phyloP scores from a whole-genome alignment of 2,888 invertebrate species.

The Tenthredo amoena region DNA sequence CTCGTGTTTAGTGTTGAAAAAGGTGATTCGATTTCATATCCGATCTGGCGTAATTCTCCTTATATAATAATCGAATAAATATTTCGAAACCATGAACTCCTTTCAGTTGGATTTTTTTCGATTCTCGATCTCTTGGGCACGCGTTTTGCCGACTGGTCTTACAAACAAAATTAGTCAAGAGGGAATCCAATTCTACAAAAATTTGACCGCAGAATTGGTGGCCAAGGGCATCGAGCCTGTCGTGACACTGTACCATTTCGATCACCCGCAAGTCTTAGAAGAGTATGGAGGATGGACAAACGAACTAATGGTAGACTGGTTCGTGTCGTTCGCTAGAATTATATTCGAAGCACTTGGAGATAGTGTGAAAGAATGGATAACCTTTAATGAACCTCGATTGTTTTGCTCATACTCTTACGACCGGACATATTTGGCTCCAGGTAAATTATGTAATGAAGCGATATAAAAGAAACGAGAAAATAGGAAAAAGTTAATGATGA shows the following conservation, averaged over 20 bases:
- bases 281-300: slow-evolving; percentile 85
- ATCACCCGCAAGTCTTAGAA: slow-evolving; percentile 82
- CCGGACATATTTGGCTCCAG: slow-evolving; percentile 64
- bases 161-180: slow-evolving; percentile 79
- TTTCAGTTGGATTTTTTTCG: slow-evolving; percentile 78
- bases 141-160: slow-evolving; percentile 83
- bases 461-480: background rate
- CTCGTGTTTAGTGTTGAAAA: background rate
- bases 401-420: slow-evolving; percentile 81
- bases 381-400: slow-evolving; percentile 87
- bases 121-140: slow-evolving; percentile 84
- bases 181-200: slow-evolving; percentile 84
- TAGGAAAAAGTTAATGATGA: background rate
- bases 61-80: background rate
- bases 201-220: slow-evolving; percentile 81
- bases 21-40: background rate
- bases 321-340: slow-evolving; percentile 81
- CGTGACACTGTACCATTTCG: slow-evolving; percentile 85
- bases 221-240: slow-evolving; percentile 81
- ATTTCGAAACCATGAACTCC: background rate
- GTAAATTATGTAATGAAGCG: slow-evolving; percentile 14
- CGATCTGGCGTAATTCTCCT: background rate
- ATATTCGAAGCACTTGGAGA: slow-evolving; percentile 82
- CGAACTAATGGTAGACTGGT: slow-evolving; percentile 81
- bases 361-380: slow-evolving; percentile 84